phyloP scores from a whole-genome alignment of 2,797 vertebrate genomes.

The Gymnopithys bicolor region DNA sequence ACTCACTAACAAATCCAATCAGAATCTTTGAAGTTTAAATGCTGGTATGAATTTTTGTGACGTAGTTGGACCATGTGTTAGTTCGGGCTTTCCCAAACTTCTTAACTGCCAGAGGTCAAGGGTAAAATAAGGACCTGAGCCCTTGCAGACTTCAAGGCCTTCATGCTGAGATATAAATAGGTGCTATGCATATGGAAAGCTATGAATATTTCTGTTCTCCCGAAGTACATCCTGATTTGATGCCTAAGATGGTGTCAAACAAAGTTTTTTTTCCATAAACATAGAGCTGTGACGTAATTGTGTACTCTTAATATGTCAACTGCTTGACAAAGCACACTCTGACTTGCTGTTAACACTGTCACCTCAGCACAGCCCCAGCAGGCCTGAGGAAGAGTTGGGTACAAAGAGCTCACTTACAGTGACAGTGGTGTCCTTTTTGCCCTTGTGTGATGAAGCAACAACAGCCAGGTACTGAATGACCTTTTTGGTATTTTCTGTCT shows the following conservation, averaged over 20 bases:
- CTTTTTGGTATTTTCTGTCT: conserved; percentile 98
- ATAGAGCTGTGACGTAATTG: neutral
- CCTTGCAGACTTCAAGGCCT: neutral
- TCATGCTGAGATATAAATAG: conserved; percentile 22
- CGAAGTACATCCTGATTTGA: conserved; percentile 11
- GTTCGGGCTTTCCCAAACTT: neutral
- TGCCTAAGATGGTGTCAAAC: conserved; percentile 39
- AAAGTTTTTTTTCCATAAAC: conserved; percentile 52
- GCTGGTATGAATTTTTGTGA: neutral
- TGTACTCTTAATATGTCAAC: neutral
- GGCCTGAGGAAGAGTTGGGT: neutral
- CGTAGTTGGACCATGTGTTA: neutral
- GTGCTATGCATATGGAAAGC: conserved; percentile 17
- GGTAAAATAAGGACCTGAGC: neutral
- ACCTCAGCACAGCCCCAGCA: neutral
- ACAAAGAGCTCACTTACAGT: conserved; percentile 84
- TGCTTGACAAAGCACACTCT: conserved; percentile 15
- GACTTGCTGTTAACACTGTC: neutral
- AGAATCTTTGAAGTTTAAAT: neutral
- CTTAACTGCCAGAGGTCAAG: neutral
- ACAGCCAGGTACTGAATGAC: conserved; percentile 97
- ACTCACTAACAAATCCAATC: neutral
- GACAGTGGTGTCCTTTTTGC: conserved; percentile 91
- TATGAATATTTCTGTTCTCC: neutral
- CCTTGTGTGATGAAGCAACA: conserved; percentile 96